Evolutionary conservation across 2,113 vertebrate species (phyloP).

Genomic region (Chrysemys picta): DNA sequence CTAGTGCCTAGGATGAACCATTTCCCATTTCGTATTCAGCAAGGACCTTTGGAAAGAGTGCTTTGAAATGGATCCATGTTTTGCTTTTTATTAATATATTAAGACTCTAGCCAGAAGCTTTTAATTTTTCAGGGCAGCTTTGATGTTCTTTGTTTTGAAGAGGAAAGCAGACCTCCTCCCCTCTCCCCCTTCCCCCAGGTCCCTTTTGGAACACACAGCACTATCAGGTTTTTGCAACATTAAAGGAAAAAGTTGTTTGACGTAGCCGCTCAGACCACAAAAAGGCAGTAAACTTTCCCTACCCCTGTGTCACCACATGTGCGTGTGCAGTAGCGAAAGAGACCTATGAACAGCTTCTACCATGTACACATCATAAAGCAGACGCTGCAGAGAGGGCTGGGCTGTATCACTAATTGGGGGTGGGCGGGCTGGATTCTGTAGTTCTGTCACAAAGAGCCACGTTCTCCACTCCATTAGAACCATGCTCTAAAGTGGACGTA

Average conservation of each 20-base stretch:
- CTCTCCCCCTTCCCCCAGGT: not conserved
- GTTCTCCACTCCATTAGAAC: not conserved
- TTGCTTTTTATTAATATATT: constrained; percentile 1
- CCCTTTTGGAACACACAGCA: not conserved
- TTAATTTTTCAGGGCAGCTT: constrained; percentile 27
- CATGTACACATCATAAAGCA: not conserved
- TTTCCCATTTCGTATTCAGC: constrained; percentile 1
- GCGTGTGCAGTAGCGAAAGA: not conserved
- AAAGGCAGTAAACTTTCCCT: rapidly evolving
- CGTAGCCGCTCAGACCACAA: not conserved
- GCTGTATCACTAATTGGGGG: not conserved
- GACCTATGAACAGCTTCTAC: not conserved
- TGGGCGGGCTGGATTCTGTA: not conserved
- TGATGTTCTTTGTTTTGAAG: constrained; percentile 16
- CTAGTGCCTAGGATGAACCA: constrained; percentile 28
- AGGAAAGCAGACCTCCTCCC: constrained; percentile 36
- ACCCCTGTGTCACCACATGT: not conserved
- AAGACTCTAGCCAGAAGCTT: not conserved
- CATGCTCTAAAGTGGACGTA: not conserved
- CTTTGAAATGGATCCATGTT: not conserved
- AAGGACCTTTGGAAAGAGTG: constrained; percentile 29
- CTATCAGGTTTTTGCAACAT: rapidly evolving
- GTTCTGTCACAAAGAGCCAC: not conserved
- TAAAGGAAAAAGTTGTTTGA: not conserved
- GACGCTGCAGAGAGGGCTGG: not conserved